Conservation (phyloP, 1,140 invertebrate genomes). For the Tribolium madens region DNA sequence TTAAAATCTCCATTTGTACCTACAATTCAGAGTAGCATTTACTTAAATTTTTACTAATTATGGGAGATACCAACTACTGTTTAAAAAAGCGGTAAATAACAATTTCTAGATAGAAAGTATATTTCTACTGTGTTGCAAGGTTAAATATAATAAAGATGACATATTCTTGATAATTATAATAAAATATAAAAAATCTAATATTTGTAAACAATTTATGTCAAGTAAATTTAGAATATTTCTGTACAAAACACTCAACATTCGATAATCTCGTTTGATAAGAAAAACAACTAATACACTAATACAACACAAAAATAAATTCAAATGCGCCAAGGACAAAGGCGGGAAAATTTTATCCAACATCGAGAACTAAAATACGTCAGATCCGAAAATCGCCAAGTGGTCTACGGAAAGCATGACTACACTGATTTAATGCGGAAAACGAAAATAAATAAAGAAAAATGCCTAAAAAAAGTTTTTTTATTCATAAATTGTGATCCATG, state of each 20-base stretch:
- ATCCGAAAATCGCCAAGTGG: not conserved
- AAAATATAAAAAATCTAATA: not conserved
- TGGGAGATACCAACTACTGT: too few relatives aligned
- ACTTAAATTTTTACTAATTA: too few relatives aligned
- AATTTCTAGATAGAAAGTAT: not conserved
- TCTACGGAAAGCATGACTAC: not conserved
- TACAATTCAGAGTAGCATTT: too few relatives aligned
- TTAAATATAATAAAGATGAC: slow-evolving; percentile 26
- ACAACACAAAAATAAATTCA: not conserved
- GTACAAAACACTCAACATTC: not conserved
- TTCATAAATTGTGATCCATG: not conserved
- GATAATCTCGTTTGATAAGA: not conserved
- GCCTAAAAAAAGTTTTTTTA: not conserved
- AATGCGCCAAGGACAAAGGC: not conserved
- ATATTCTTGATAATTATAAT: not conserved
- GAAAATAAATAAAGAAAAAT: not conserved
- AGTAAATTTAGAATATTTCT: not conserved
- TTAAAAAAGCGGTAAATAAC: too few relatives aligned
- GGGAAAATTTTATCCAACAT: not conserved
- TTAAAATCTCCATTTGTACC: too few relatives aligned
- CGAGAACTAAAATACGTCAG: not conserved
- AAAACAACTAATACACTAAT: not conserved
- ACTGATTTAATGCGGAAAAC: not conserved
- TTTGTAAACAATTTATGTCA: too few relatives aligned
- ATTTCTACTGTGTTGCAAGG: not conserved